Percentiles rank a stretch among this genome's conserved stretches.
phyloP scores from a whole-genome alignment of 2,888 invertebrate genomes.

The Microctonus hyperodae region DNA sequence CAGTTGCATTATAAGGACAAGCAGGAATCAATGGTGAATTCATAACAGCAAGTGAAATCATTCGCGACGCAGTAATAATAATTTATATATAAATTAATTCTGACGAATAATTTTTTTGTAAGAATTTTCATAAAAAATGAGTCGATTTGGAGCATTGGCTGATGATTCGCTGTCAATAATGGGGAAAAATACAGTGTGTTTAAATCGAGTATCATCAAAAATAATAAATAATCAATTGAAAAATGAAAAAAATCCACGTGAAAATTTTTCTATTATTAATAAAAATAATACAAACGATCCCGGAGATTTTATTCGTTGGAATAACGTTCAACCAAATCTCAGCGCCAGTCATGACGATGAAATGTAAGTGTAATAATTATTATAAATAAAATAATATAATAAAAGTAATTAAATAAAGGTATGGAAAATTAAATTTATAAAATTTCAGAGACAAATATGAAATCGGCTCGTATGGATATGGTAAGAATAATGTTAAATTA shows the following conservation, averaged over 20 bases:
- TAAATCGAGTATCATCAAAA: slow-evolving; percentile 11
- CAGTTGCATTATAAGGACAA: slow-evolving; percentile 6
- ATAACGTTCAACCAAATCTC: slow-evolving; percentile 41
- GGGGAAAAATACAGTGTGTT: slow-evolving; percentile 23
- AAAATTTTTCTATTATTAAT: slow-evolving; percentile 2
- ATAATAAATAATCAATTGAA: background rate
- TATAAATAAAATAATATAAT: background rate
- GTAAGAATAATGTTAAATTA: slow-evolving; percentile 78
- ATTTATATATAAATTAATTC: background rate
- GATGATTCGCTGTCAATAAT: slow-evolving; percentile 44
- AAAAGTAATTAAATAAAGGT: background rate
- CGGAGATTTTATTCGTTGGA: slow-evolving; percentile 26
- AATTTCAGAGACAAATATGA: slow-evolving; percentile 63
- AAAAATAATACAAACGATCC: background rate
- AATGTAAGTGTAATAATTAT: slow-evolving; percentile 35
- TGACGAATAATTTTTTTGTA: too few relatives aligned
- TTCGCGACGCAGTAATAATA: background rate
- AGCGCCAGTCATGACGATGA: slow-evolving; percentile 42
- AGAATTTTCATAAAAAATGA: too few relatives aligned
- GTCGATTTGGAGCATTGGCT: slow-evolving; percentile 46
- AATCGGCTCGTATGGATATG: slow-evolving; percentile 74
- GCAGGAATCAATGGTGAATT: slow-evolving; percentile 11
- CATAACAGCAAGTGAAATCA: background rate
- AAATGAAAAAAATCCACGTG: background rate
- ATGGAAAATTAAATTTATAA: background rate